A percentile compares a stretch with the other conserved stretches of the same genome.
phyloP scores from a whole-genome alignment of 1,140 invertebrate species.

The Drosophila ananassae region DNA sequence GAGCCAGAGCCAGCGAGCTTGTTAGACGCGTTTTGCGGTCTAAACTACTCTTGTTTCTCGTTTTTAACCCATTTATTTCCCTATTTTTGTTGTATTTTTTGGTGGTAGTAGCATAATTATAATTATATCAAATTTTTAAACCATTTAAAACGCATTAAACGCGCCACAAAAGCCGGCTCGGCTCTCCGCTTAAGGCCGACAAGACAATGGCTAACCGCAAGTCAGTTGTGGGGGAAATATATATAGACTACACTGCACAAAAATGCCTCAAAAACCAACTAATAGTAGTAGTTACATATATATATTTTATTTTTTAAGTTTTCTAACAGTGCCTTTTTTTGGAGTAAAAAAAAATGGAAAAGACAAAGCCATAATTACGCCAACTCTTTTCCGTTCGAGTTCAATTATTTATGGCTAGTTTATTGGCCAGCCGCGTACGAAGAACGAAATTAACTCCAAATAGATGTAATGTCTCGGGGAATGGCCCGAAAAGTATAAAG shows the following conservation, averaged over 20 bases:
- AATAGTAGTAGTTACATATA: background rate
- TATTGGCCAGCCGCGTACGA: slow-evolving; percentile 40
- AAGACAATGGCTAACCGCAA: slow-evolving; percentile 50
- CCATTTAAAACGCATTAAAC: slow-evolving; percentile 83
- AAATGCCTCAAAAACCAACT: background rate
- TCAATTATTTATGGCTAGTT: slow-evolving; percentile 81
- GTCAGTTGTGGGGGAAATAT: slow-evolving; percentile 16
- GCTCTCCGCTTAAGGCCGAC: slow-evolving; percentile 40
- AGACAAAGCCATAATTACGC: slow-evolving; percentile 61
- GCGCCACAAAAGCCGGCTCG: slow-evolving; percentile 50
- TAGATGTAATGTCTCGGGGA: slow-evolving; percentile 31
- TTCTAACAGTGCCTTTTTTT: background rate
- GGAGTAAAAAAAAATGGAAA: slow-evolving; percentile 17
- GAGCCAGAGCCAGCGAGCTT: slow-evolving; percentile 10
- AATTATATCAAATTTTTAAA: slow-evolving; percentile 82
- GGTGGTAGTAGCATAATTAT: slow-evolving; percentile 72
- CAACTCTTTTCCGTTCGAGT: slow-evolving; percentile 64
- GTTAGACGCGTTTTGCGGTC: slow-evolving; percentile 60
- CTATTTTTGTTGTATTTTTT: slow-evolving; percentile 47
- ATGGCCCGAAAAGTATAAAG: background rate
- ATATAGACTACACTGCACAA: background rate
- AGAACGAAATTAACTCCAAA: slow-evolving; percentile 57
- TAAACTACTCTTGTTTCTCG: slow-evolving; percentile 41
- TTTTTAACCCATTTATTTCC: slow-evolving; percentile 61
- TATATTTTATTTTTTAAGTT: background rate